Evolutionary conservation across 2,888 invertebrate genomes (phyloP).

Genomic region (Epicampocera succincta): DNA sequence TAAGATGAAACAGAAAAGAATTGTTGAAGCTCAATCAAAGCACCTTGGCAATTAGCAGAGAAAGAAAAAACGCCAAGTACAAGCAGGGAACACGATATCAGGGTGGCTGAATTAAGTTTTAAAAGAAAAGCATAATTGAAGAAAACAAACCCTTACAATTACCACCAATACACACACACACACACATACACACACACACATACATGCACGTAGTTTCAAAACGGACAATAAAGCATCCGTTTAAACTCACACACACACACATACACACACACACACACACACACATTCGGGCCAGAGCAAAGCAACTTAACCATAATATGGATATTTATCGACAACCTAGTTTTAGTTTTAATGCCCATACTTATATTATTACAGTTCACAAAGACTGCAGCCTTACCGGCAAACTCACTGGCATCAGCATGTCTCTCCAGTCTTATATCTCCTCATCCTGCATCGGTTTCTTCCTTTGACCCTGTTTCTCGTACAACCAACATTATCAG

Average conservation of each 20-base stretch:
- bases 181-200: not conserved
- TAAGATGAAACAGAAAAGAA: not conserved
- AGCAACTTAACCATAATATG: constrained; percentile 16
- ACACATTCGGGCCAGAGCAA: not conserved
- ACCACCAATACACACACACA: not conserved
- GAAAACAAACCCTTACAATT: constrained; percentile 44
- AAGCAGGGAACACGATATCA: constrained; percentile 30
- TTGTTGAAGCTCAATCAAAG: constrained; percentile 50
- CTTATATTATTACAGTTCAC: not conserved
- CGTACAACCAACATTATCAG: constrained; percentile 61
- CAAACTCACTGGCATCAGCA: not conserved
- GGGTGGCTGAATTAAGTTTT: not conserved
- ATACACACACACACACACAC: not conserved
- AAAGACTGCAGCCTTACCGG: not conserved
- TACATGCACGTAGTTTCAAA: not conserved
- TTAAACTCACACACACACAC: too few relatives aligned
- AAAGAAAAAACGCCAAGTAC: constrained; percentile 3
- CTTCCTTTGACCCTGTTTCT: constrained; percentile 43
- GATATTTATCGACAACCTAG: constrained; percentile 43
- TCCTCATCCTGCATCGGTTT: not conserved
- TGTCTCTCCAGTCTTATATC: not conserved
- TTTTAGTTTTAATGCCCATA: constrained; percentile 25
- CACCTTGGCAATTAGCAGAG: constrained; percentile 55
- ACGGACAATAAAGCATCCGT: constrained; percentile 16
- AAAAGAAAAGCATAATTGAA: constrained; percentile 29